Base-by-base conservation (phyloP, 2,797 vertebrate genomes). In the Chelmon rostratus region DNA sequence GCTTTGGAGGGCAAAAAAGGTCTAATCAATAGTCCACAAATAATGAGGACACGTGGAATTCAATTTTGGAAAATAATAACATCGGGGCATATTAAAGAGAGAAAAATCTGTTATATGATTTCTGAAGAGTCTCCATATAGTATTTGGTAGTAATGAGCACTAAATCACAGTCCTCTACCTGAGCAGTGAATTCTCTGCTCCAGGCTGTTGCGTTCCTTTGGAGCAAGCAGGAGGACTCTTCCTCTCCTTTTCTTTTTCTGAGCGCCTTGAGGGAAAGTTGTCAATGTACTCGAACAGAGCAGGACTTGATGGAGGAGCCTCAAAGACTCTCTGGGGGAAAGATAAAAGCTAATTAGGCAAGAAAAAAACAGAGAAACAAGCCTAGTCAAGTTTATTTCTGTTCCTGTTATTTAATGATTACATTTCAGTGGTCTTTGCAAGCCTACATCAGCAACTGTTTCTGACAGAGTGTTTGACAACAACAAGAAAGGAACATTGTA, bases 231-330 rank as follows among this genome's bases (percentile, higher is more conserved):
- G 70, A 9, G 86, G 83, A 76, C 46, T 77, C 33, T 59, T 91
- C 67, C 82, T 93, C 58, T 95, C 95, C 4, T 80, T 87, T 38
- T 93, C 93, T 77, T 90, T 93, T 81, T 96, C 96, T 23, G 86
- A 18, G 59, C 67, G 84, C 70, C 95, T 93, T 12, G 95, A 95
- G 15, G 93, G 89, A 77, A 96, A 95, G 83, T 86, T 90, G 81
- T 96, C 96, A 10, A 96, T 90, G 82, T 93, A 92, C 31, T 94
- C 89, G 5, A 94, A 87, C 66, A 96, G 72, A 57, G 88, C 82
- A 5, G 64, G 28, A 52, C 86, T 84, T 16, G 92, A 83, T 57
- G 93, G 92, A 21, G 95, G 95, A 62, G 93, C 92, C 66, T 94
- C 88, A 66, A 95, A 96, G 33, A 95, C 90, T 82, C 92, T 94